Evolutionary conservation across 2,113 vertebrate species (phyloP).

Genomic region (Carollia perspicillata): DNA sequence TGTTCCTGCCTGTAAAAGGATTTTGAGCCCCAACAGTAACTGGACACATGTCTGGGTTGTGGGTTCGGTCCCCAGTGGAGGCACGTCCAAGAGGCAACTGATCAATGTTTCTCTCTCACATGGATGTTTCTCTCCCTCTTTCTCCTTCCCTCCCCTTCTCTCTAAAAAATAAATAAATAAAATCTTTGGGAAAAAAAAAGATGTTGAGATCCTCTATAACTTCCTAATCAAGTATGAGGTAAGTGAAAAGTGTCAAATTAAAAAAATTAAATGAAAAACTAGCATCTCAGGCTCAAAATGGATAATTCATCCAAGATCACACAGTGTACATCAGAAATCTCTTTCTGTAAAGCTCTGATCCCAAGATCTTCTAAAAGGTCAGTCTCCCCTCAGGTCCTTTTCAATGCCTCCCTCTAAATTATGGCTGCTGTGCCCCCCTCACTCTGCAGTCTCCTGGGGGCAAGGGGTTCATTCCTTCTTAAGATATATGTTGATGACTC

Average conservation of each 20-base stretch:
- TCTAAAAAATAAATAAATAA: no score
- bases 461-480: background rate
- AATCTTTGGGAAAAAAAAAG: background rate
- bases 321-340: background rate
- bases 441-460: background rate
- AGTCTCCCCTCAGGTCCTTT: background rate
- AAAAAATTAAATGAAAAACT: background rate
- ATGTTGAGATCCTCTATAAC: background rate
- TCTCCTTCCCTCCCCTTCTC: no score
- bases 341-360: background rate
- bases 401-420: background rate
- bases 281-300: background rate
- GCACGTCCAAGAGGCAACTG: no score
- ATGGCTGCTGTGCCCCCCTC: no score
- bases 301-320: background rate
- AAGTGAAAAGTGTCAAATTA: background rate
- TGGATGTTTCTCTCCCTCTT: no score
- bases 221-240: background rate
- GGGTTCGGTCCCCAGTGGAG: no score
- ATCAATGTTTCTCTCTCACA: no score
- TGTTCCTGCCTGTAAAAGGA: background rate
- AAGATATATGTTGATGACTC: background rate
- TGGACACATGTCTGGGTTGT: no score
- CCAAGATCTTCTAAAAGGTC: background rate
- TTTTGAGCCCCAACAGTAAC: background rate